phyloP scores from a whole-genome alignment of 2,888 invertebrate species.

The Blomia tropicalis region DNA sequence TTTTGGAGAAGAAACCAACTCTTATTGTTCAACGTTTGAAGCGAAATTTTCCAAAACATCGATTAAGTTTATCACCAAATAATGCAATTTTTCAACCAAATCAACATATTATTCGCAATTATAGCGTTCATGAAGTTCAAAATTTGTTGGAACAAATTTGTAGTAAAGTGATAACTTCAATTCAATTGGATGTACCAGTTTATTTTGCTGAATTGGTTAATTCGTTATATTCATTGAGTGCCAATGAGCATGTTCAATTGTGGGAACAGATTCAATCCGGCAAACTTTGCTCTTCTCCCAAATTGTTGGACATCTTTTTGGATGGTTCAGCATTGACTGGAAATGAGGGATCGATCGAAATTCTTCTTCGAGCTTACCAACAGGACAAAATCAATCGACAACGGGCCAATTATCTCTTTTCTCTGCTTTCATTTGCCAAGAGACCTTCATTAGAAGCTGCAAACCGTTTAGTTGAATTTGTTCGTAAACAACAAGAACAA shows the following conservation, averaged over 20 bases:
- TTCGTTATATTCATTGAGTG: neutral
- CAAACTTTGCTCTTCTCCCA: conserved; percentile 13
- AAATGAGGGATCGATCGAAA: conserved; percentile 26
- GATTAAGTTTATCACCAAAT: neutral
- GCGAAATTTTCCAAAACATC: neutral
- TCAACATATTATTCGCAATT: neutral
- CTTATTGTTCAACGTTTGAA: conserved; percentile 15
- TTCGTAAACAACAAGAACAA: conserved; percentile 8
- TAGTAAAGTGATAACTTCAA: neutral
- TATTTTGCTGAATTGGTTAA: conserved; percentile 16
- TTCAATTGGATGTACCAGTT: conserved; percentile 10
- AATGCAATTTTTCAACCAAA: neutral
- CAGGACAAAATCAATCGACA: conserved; percentile 22
- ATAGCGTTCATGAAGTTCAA: neutral
- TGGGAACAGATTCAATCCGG: neutral
- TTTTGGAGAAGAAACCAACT: neutral
- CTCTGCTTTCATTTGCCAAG: conserved; percentile 26
- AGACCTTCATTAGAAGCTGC: conserved; percentile 23
- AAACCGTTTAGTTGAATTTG: conserved; percentile 18
- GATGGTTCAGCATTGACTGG: conserved; percentile 29
- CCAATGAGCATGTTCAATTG: neutral
- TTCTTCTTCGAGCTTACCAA: conserved; percentile 26
- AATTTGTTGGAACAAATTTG: conserved; percentile 1
- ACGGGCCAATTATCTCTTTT: conserved; percentile 13
- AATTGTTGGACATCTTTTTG: conserved; percentile 27